A percentile compares a stretch with the other conserved stretches of the same genome.
Evolutionary conservation across 2,113 vertebrate genomes (phyloP).

Genomic region (Pionites leucogaster): DNA sequence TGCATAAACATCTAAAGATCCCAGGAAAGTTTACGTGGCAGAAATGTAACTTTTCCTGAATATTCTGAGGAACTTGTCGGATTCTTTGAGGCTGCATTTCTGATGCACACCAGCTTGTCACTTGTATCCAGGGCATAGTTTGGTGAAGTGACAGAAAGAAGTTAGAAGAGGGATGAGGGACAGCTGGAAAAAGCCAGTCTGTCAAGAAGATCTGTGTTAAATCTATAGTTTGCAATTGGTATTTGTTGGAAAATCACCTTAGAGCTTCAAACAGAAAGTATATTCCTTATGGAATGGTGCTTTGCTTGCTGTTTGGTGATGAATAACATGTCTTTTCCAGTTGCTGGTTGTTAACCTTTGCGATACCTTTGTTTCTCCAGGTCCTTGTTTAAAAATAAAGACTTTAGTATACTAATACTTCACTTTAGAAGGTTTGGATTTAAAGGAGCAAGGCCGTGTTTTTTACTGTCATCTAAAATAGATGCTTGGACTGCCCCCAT

Average conservation of each 20-base stretch:
- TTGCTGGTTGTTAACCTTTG: not conserved
- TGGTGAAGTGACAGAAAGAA: not conserved
- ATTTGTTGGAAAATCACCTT: not conserved
- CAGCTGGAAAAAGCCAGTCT: slow-evolving; percentile 11
- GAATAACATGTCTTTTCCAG: not conserved
- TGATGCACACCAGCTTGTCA: not conserved
- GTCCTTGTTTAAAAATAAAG: not conserved
- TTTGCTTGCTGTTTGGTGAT: not conserved
- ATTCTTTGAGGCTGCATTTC: not conserved
- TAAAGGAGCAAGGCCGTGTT: not conserved
- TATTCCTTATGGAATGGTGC: not conserved
- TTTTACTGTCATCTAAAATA: not conserved
- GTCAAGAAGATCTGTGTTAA: not conserved
- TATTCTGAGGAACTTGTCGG: not conserved
- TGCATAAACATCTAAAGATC: not conserved
- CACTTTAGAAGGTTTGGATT: not conserved
- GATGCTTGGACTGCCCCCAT: not conserved
- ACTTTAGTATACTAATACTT: not conserved
- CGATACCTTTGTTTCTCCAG: not conserved
- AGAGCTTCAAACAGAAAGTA: not conserved
- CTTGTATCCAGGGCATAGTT: not conserved
- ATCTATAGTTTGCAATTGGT: not conserved
- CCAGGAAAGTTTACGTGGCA: not conserved
- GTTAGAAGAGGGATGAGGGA: not conserved
- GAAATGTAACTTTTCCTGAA: not conserved